Percentiles rank a stretch among this genome's conserved stretches.
Evolutionary conservation across 1,140 invertebrate genomes (phyloP).

Genomic region (Ceratina japonica): DNA sequence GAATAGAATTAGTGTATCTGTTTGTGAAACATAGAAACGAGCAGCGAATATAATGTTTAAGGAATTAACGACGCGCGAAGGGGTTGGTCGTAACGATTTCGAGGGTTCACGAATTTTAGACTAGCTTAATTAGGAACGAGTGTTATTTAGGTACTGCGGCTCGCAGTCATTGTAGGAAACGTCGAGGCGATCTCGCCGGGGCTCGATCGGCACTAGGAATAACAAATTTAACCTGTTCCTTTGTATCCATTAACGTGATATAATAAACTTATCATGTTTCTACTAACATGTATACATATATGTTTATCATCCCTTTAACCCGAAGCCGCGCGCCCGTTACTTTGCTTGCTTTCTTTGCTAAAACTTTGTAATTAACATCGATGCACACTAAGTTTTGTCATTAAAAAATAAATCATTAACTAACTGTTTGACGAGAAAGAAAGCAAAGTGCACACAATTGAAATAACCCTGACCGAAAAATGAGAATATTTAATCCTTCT

Average conservation of each 20-base stretch:
- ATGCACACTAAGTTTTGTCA: background rate
- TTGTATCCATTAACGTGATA: slow-evolving; percentile 71
- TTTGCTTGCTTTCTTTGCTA: slow-evolving; percentile 59
- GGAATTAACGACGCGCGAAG: background rate
- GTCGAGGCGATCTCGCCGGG: slow-evolving; percentile 11
- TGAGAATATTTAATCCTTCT: too few species aligned
- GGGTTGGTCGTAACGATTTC: slow-evolving; percentile 38
- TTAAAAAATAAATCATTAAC: background rate
- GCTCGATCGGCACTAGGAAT: slow-evolving; percentile 31
- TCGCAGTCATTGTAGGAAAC: background rate
- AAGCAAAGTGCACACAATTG: slow-evolving; percentile 48
- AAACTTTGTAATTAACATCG: slow-evolving; percentile 21
- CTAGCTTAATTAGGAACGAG: slow-evolving; percentile 2
- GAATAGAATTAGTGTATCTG: background rate
- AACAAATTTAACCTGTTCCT: slow-evolving; percentile 57
- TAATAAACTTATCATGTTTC: slow-evolving; percentile 76
- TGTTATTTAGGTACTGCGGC: background rate
- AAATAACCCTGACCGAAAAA: too few species aligned
- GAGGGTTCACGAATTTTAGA: slow-evolving; percentile 24
- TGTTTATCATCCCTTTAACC: slow-evolving; percentile 58
- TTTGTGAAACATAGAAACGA: slow-evolving; percentile 13
- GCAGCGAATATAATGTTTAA: slow-evolving; percentile 16
- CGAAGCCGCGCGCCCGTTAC: slow-evolving; percentile 22
- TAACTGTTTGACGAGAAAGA: slow-evolving; percentile 28
- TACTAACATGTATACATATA: slow-evolving; percentile 68